Percentiles rank a stretch among this genome's conserved stretches.
phyloP scores from a whole-genome alignment of 2,113 vertebrate species.

The Peromyscus polionotus region DNA sequence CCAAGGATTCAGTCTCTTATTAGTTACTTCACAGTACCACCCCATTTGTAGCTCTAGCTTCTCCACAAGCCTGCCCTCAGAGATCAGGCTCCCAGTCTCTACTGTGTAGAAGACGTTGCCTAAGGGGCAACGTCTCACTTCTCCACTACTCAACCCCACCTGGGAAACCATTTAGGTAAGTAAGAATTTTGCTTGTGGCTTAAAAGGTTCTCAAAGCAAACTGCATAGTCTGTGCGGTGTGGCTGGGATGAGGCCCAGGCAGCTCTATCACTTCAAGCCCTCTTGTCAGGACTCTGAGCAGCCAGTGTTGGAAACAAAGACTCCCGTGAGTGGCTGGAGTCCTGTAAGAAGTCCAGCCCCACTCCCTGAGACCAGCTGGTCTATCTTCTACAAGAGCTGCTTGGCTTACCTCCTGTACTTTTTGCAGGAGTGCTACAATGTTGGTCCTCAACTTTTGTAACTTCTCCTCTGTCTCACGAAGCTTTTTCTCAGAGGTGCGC shows the following conservation, averaged over 20 bases:
- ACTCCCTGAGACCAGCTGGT: conserved; percentile 36
- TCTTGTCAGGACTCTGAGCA: conserved; percentile 55
- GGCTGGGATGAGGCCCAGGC: conserved; percentile 55
- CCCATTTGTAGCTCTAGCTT: neutral
- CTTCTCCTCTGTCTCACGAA: conserved; percentile 95
- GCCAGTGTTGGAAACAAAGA: conserved; percentile 65
- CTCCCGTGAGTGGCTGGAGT: conserved; percentile 33
- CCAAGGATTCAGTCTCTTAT: neutral
- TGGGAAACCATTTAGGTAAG: conserved; percentile 46
- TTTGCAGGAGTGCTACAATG: conserved; percentile 97
- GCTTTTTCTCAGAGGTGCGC: conserved; percentile 90
- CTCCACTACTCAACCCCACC: conserved; percentile 34
- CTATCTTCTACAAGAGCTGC: conserved; percentile 48
- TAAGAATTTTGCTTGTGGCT: conserved; percentile 43
- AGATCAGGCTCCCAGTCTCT: neutral
- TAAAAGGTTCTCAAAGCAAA: conserved; percentile 61
- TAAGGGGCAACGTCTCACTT: neutral
- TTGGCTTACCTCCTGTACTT: conserved; percentile 97
- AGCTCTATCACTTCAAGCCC: conserved; percentile 59
- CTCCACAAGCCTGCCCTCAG: neutral
- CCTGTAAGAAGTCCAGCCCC: conserved; percentile 3
- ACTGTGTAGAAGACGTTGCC: neutral
- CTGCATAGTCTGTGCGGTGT: conserved; percentile 33
- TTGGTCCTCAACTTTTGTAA: conserved; percentile 97
- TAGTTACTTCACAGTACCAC: neutral